phyloP scores from a whole-genome alignment of 2,113 vertebrate genomes.

The Girardinichthys multiradiatus region DNA sequence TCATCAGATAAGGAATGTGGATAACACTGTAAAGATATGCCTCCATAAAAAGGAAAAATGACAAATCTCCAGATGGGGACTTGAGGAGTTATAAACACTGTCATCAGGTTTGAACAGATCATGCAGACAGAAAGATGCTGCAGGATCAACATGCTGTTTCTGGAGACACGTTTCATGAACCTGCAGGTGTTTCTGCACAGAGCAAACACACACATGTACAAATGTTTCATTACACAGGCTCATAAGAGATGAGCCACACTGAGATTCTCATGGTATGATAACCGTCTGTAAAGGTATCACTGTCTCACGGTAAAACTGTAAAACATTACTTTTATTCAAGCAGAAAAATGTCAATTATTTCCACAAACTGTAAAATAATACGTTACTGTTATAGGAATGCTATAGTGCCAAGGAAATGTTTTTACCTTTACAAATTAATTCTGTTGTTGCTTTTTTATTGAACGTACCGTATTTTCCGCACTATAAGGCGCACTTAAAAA shows the following conservation, averaged over 20 bases:
- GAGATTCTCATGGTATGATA: not conserved
- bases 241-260: too few relatives aligned
- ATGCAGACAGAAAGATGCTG: constrained; percentile 8
- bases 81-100: constrained; percentile 22
- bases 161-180: too few relatives aligned
- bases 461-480: too few relatives aligned
- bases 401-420: too few relatives aligned
- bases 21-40: constrained; percentile 58
- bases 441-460: too few relatives aligned
- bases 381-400: too few relatives aligned
- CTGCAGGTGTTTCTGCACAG: not conserved
- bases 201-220: not conserved
- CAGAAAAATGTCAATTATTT: not conserved
- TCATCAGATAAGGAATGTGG: constrained; percentile 67
- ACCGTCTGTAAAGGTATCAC: not conserved
- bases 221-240: not conserved
- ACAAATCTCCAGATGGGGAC: constrained; percentile 32
- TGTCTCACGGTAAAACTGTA: not conserved
- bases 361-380: too few relatives aligned
- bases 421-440: too few relatives aligned
- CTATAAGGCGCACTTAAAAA: too few relatives aligned
- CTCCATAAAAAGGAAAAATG: constrained; percentile 49
- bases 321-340: too few relatives aligned
- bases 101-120: constrained; percentile 27
- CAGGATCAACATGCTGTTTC: not conserved